Evolutionary conservation across 2,888 invertebrate genomes (phyloP).

Genomic region (Pseudanteris insignis): DNA sequence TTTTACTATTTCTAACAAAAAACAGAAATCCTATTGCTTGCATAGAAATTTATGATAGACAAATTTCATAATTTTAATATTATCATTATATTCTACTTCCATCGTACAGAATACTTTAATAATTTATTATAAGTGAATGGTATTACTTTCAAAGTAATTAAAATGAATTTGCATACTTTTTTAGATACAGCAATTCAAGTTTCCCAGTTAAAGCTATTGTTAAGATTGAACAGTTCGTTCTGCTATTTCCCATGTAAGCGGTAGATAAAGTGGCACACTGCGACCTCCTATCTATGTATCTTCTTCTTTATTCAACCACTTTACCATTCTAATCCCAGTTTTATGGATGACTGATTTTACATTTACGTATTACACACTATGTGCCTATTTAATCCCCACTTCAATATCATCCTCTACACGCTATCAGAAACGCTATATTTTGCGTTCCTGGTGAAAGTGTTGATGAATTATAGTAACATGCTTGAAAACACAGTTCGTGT

Average conservation of each 20-base stretch:
- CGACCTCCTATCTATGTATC: not conserved
- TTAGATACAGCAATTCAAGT: too few relatives aligned
- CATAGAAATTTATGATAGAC: too few relatives aligned
- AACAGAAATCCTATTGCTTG: too few relatives aligned
- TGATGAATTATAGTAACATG: constrained; percentile 25
- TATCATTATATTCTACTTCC: too few relatives aligned
- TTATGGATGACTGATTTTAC: constrained; percentile 16
- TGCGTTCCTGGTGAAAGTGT: constrained; percentile 27
- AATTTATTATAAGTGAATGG: too few relatives aligned
- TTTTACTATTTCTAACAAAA: too few relatives aligned
- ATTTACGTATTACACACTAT: constrained; percentile 22
- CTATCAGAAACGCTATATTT: constrained; percentile 9
- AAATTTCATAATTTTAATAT: too few relatives aligned
- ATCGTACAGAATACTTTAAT: too few relatives aligned
- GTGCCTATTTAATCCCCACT: constrained; percentile 16
- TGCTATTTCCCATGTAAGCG: constrained; percentile 4
- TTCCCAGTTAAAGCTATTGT: constrained; percentile 1
- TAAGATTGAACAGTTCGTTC: constrained; percentile 6
- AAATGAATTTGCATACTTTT: too few relatives aligned
- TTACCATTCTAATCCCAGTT: constrained; percentile 11
- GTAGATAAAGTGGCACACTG: constrained; percentile 10
- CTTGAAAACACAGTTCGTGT: constrained; percentile 8
- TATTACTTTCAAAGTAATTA: not conserved
- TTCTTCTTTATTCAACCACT: constrained; percentile 1
- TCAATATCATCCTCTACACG: not conserved